These are phyloP conservation scores for Puffinus mauretanicus DNA, from an alignment of 2,113 vertebrate genomes.

Conservation along the genomic window DNA sequence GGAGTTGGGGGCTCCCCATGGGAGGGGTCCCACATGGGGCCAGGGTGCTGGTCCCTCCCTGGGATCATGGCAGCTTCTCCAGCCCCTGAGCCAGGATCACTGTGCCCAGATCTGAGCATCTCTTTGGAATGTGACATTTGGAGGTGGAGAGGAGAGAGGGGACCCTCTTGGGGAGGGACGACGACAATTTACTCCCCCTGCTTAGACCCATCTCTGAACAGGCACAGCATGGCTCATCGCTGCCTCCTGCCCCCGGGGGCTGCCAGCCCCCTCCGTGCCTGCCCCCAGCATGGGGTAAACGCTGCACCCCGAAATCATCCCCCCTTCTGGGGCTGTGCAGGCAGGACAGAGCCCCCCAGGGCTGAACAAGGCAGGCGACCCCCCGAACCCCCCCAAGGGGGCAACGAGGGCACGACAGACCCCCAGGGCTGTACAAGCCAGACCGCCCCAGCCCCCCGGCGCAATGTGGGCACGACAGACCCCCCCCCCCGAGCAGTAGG, in stretches of 20 bases:
- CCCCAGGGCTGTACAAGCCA: not conserved
- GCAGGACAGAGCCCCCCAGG: not conserved
- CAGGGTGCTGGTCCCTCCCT: not conserved
- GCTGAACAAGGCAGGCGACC: not conserved
- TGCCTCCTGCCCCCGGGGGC: not conserved
- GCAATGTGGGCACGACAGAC: not conserved
- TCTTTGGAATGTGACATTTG: not conserved
- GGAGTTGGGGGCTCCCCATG: not conserved
- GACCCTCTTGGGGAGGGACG: not conserved
- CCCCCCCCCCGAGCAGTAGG: too few species aligned
- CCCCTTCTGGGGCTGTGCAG: not conserved
- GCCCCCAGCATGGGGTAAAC: not conserved
- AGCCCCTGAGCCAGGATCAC: not conserved
- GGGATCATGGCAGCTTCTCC: not conserved
- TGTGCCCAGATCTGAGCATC: too few species aligned
- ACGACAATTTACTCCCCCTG: not conserved
- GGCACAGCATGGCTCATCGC: fast-evolving
- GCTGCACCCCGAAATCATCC: not conserved
- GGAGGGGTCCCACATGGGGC: not conserved
- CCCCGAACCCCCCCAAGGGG: not conserved
- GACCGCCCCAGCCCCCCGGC: not conserved
- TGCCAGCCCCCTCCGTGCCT: not conserved
- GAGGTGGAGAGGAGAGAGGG: not conserved
- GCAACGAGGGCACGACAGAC: not conserved
- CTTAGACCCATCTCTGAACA: not conserved